A percentile compares a stretch with the other conserved stretches of the same genome.
phyloP scores from a whole-genome alignment of 2,888 invertebrate genomes.

The Lobophora halterata region DNA sequence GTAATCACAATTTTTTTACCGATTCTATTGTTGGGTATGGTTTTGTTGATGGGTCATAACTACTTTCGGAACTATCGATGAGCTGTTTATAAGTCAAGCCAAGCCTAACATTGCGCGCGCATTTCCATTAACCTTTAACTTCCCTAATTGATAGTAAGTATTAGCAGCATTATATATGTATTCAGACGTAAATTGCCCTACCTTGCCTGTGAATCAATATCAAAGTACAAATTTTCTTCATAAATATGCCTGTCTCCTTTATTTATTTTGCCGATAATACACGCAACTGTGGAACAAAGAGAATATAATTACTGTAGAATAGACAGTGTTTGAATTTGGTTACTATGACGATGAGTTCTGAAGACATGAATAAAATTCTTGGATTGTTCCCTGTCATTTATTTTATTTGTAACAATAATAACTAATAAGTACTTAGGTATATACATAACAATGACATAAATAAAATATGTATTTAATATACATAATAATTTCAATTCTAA shows the following conservation, averaged over 20 bases:
- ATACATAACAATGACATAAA: conserved; percentile 12
- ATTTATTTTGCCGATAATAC: conserved; percentile 6
- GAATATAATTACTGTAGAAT: no score
- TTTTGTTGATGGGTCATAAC: conserved; percentile 1
- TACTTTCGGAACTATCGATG: conserved; percentile 29
- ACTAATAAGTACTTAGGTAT: conserved; percentile 17
- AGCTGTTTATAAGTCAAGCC: conserved; percentile 26
- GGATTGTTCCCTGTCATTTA: no score
- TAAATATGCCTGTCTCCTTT: conserved; percentile 1
- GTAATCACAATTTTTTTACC: neutral
- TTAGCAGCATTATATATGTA: conserved; percentile 11
- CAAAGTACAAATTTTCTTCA: conserved; percentile 11
- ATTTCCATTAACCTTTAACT: conserved; percentile 21
- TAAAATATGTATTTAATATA: conserved; percentile 10
- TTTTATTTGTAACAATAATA: conserved; percentile 5
- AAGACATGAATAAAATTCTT: no score
- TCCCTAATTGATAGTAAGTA: conserved; percentile 13
- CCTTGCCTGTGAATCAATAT: conserved; percentile 7
- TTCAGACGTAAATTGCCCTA: no score
- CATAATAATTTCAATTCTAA: no score
- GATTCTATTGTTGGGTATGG: neutral
- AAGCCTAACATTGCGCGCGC: conserved; percentile 46
- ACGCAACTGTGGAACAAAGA: conserved; percentile 3
- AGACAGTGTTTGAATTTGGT: no score
- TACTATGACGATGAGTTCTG: conserved; percentile 25